Evolutionary conservation across 2,888 invertebrate genomes (phyloP).

Genomic region (Euzophera pinguis): DNA sequence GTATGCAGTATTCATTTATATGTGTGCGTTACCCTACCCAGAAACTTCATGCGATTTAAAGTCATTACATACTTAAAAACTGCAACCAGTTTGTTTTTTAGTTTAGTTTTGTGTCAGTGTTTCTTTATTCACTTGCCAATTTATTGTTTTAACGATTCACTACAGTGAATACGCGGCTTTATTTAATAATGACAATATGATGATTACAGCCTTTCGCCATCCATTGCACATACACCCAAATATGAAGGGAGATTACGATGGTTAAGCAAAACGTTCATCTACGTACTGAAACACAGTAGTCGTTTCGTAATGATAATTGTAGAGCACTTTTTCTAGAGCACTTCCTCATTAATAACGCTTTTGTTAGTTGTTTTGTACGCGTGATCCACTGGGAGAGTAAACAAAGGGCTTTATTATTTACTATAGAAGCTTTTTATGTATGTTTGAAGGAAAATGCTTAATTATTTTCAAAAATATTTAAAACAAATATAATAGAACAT

Average conservation of each 20-base stretch:
- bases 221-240: slow-evolving; percentile 15
- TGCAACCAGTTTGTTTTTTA: too few relatives aligned
- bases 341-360: slow-evolving; percentile 69
- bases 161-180: background rate
- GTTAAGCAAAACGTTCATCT: slow-evolving; percentile 42
- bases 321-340: slow-evolving; percentile 68
- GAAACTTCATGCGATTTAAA: too few relatives aligned
- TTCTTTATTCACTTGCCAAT: too few relatives aligned
- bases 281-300: slow-evolving; percentile 33
- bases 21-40: too few relatives aligned
- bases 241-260: slow-evolving; percentile 32
- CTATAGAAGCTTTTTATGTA: slow-evolving; percentile 15
- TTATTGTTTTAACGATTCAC: background rate
- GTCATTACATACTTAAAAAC: background rate
- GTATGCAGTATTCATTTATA: too few relatives aligned
- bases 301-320: slow-evolving; percentile 63
- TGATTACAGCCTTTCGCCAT: background rate
- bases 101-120: too few relatives aligned
- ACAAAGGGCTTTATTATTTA: slow-evolving; percentile 19
- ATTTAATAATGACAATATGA: slow-evolving; percentile 1
- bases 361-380: slow-evolving; percentile 33
- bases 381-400: slow-evolving; percentile 22
- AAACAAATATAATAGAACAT: too few relatives aligned
- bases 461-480: background rate
- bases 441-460: background rate